Conservation (phyloP, 2,888 invertebrate species). For the Imbricaverruca yamaguchii region DNA sequence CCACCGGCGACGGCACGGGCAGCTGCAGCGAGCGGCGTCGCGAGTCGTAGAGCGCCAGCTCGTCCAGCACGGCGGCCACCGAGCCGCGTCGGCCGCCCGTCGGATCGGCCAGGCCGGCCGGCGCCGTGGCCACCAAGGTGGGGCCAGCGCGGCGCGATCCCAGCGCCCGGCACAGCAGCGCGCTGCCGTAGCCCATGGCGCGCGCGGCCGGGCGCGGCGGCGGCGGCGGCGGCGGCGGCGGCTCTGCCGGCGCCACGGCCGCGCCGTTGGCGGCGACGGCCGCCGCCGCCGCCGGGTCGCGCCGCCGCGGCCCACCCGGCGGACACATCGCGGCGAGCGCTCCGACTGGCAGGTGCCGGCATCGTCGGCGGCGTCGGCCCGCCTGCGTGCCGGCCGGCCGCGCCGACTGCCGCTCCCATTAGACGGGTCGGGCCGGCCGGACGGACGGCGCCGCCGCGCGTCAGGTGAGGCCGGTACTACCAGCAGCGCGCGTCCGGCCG, state of each 20-base stretch:
- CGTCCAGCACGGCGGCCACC: slow-evolving; percentile 14
- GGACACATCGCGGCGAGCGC: neutral
- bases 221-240: no score
- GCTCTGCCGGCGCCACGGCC: no score
- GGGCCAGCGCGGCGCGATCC: slow-evolving; percentile 8
- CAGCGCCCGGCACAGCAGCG: slow-evolving; percentile 20
- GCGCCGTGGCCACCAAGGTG: slow-evolving; percentile 17
- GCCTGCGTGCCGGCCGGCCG: neutral
- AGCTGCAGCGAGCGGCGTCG: slow-evolving; percentile 6
- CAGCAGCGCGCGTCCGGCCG: neutral
- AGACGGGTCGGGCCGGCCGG: neutral
- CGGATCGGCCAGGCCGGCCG: neutral
- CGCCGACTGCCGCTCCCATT: slow-evolving; percentile 3
- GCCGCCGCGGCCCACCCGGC: neutral
- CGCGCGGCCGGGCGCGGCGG: neutral
- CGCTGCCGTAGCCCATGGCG: slow-evolving; percentile 16
- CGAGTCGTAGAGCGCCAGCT: slow-evolving; percentile 16
- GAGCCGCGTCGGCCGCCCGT: slow-evolving; percentile 16
- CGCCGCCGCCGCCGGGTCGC: neutral
- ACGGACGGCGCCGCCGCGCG: neutral
- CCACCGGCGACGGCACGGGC: neutral
- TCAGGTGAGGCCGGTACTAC: neutral
- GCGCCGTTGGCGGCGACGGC: neutral
- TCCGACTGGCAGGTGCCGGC: slow-evolving; percentile 13
- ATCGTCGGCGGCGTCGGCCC: neutral